A percentile compares a stretch with the other conserved stretches of the same genome.
Evolutionary conservation across 2,797 vertebrate genomes (phyloP).

Genomic region (Syndactyla subalaris): DNA sequence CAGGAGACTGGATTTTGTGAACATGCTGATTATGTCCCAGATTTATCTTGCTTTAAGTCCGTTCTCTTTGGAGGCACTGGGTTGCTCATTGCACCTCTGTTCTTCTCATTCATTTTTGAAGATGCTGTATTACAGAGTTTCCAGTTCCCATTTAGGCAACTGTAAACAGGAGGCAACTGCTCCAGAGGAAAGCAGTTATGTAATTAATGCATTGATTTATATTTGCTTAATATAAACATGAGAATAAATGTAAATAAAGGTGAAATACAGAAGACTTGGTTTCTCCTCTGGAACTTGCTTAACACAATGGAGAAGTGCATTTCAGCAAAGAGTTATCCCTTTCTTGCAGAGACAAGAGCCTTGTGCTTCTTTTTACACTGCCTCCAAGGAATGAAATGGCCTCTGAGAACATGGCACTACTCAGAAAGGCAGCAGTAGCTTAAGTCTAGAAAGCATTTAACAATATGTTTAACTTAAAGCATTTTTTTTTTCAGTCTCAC

Average conservation of each 20-base stretch:
- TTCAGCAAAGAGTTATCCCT: background rate
- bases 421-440: background rate
- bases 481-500: background rate
- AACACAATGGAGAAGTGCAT: background rate
- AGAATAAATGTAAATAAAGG: background rate
- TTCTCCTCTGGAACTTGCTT: background rate
- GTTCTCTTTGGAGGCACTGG: background rate
- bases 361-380: background rate
- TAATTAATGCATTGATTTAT: background rate
- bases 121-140: background rate
- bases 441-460: conserved; percentile 3
- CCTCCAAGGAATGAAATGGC: background rate
- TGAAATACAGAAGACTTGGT: background rate
- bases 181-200: background rate
- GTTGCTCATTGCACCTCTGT: background rate
- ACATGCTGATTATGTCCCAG: background rate
- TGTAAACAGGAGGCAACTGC: background rate
- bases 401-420: background rate
- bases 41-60: background rate
- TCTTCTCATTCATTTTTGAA: background rate
- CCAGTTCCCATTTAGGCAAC: background rate
- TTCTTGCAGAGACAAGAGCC: background rate
- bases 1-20: background rate
- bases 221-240: background rate
- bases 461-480: background rate